phyloP scores from a whole-genome alignment of 2,797 vertebrate genomes.

The Austrolebias charrua region DNA sequence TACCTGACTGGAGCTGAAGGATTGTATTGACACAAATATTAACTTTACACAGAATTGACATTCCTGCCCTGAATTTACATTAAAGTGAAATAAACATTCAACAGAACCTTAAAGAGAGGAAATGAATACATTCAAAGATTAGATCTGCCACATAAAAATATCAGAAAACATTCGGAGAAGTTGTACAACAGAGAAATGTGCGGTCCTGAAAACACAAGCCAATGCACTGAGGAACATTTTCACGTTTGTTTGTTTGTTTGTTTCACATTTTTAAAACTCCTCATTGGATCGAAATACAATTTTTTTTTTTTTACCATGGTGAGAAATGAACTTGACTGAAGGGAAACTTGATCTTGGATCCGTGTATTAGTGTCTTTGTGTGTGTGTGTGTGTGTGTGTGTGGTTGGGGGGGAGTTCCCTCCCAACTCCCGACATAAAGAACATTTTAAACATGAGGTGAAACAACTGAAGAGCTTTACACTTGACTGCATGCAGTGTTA shows the following conservation, averaged over 20 bases:
- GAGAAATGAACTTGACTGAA: slow-evolving; percentile 56
- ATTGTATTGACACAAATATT: slow-evolving; percentile 80
- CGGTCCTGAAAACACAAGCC: slow-evolving; percentile 66
- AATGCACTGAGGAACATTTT: slow-evolving; percentile 78
- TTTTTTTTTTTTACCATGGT: slow-evolving; percentile 56
- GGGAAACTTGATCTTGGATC: slow-evolving; percentile 63
- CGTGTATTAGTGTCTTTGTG: slow-evolving; percentile 14
- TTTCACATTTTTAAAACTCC: slow-evolving; percentile 76
- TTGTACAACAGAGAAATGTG: slow-evolving; percentile 57
- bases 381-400: slow-evolving; percentile 63
- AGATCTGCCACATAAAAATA: slow-evolving; percentile 73
- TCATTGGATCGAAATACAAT: slow-evolving; percentile 67
- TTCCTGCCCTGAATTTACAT: slow-evolving; percentile 83
- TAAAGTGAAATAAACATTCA: slow-evolving; percentile 75
- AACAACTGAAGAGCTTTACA: slow-evolving; percentile 78
- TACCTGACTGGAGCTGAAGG: slow-evolving; percentile 82
- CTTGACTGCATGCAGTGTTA: slow-evolving; percentile 82
- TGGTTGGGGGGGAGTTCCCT: slow-evolving; percentile 79
- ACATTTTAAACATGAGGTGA: slow-evolving; percentile 72
- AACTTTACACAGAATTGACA: slow-evolving; percentile 82
- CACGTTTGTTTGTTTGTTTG: slow-evolving; percentile 69
- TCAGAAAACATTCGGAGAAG: slow-evolving; percentile 66
- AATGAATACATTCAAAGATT: slow-evolving; percentile 86
- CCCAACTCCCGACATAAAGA: slow-evolving; percentile 72
- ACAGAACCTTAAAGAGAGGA: slow-evolving; percentile 67